Percentiles rank a stretch among this genome's conserved stretches.
Conservation (phyloP, 2,113 vertebrate species). For the Tauraco erythrolophus region DNA sequence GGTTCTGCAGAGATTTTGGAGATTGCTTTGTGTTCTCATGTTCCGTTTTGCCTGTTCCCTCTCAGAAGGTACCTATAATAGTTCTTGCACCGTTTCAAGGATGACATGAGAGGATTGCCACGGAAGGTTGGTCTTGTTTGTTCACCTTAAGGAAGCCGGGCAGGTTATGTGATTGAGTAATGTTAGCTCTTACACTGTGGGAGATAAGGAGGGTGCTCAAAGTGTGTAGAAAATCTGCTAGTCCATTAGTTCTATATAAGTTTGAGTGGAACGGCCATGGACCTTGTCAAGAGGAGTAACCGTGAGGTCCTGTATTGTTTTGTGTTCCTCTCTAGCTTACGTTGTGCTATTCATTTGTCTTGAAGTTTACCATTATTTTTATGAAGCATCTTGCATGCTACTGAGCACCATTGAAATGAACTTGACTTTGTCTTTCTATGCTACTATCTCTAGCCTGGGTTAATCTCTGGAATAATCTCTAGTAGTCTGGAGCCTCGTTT, state of each 20-base stretch:
- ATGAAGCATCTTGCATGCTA: neutral
- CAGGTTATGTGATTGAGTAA: neutral
- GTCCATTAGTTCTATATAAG: neutral
- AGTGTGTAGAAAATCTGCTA: neutral
- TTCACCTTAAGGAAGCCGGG: neutral
- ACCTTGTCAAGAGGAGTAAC: neutral
- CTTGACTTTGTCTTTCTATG: neutral
- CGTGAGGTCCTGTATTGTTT: neutral
- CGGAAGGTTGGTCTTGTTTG: neutral
- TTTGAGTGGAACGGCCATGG: rapidly evolving
- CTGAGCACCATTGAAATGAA: neutral
- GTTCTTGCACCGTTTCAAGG: neutral
- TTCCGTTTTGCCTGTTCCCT: neutral
- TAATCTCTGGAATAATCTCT: neutral
- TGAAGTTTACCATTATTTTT: neutral
- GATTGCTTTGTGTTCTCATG: neutral
- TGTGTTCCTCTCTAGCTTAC: neutral
- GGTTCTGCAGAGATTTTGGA: neutral
- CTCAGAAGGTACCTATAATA: neutral
- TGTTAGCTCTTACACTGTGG: rapidly evolving
- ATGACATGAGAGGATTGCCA: neutral
- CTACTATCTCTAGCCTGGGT: neutral
- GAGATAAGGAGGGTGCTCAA: neutral
- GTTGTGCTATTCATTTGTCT: neutral
- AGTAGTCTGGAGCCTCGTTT: neutral